Evolutionary conservation across 2,888 invertebrate genomes (phyloP).

Genomic region (Diaphora mendica): DNA sequence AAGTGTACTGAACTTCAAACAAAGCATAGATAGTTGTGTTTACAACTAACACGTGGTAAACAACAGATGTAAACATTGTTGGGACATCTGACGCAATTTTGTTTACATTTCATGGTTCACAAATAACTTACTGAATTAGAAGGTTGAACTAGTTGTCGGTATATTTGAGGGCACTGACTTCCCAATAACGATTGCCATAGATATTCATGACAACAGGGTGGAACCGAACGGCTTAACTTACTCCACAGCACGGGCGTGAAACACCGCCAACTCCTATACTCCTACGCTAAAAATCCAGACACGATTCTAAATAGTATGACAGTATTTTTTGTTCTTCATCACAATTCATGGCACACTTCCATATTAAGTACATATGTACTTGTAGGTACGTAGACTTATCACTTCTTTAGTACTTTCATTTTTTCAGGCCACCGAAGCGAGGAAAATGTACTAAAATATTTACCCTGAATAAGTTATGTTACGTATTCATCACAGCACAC

Average conservation of each 20-base stretch:
- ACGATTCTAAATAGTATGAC: not conserved
- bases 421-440: not conserved
- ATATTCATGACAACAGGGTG: too few species aligned
- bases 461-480: not conserved
- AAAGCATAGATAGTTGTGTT: constrained; percentile 24
- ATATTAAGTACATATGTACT: not conserved
- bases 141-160: too few species aligned
- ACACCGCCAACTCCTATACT: too few species aligned
- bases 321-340: not conserved
- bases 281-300: too few species aligned
- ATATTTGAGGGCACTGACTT: too few species aligned
- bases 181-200: too few species aligned
- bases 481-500: not conserved
- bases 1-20: constrained; percentile 40
- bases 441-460: not conserved
- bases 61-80: constrained; percentile 2
- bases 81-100: not conserved
- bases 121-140: too few species aligned
- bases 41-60: constrained; percentile 9
- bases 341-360: not conserved
- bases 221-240: too few species aligned
- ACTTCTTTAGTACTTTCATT: not conserved
- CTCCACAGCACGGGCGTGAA: too few species aligned
- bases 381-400: not conserved
- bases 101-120: not conserved